Percentiles rank a stretch among this genome's conserved stretches.
These are phyloP conservation scores for Scrobipalpa costella DNA, from an alignment of 2,888 invertebrate genomes.

Conservation along the genomic window DNA sequence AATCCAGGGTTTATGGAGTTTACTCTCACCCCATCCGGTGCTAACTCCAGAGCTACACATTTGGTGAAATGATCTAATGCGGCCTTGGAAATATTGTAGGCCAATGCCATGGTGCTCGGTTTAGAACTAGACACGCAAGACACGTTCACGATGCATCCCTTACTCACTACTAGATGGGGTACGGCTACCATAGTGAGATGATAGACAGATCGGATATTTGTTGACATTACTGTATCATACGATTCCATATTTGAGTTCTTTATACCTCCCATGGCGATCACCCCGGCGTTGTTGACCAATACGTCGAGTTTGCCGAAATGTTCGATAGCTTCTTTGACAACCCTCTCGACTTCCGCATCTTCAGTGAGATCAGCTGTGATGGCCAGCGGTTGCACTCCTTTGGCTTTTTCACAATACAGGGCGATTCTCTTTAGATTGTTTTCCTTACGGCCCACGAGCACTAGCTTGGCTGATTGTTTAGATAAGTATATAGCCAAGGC, in stretches of 20 bases:
- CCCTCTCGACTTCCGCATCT: constrained; percentile 83
- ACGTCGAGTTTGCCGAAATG: constrained; percentile 88
- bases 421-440: constrained; percentile 62
- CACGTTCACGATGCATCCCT: constrained; percentile 94
- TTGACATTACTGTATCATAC: constrained; percentile 92
- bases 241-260: constrained; percentile 90
- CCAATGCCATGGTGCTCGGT: constrained; percentile 85
- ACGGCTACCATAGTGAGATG: constrained; percentile 91
- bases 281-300: constrained; percentile 93
- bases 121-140: constrained; percentile 91
- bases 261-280: constrained; percentile 87
- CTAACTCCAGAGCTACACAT: constrained; percentile 93
- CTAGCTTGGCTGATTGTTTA: constrained; percentile 83
- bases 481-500: constrained; percentile 85
- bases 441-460: constrained; percentile 80
- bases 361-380: constrained; percentile 84
- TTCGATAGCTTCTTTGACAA: constrained; percentile 85
- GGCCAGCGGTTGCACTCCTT: constrained; percentile 78
- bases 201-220: constrained; percentile 91
- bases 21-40: constrained; percentile 89
- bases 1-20: constrained; percentile 98
- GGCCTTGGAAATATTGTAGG: constrained; percentile 95
- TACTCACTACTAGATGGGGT: constrained; percentile 88
- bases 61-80: constrained; percentile 96
- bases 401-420: constrained; percentile 78